Evolutionary conservation across 2,113 vertebrate genomes (phyloP), one percentile per base, ranked within the genome.

Genomic region (Antennarius striatus): DNA sequence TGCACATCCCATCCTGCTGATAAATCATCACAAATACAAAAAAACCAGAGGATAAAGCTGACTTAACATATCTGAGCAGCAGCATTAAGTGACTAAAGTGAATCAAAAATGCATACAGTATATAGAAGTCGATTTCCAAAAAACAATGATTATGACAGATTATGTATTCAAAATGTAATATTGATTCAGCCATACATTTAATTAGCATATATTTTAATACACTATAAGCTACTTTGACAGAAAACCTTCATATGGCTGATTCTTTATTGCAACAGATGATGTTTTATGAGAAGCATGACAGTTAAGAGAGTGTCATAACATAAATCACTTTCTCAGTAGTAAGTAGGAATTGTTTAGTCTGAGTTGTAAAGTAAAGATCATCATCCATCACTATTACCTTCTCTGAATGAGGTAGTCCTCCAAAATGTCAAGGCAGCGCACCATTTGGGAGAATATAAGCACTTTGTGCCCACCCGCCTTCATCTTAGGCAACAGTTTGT

Each of bases 361-460:
- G 32, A 36, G 32, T 7, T 36, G 32, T 7, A 36, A 36, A 36
- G 32, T 36, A 36, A 36, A 36, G 32, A 10, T 52, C 6, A 29
- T 46, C 29, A 30, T 56, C 32, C 0, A 6, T 32, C 7, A 8
- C 4, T 7, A 0, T 66, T 90, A 99, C 98, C 98, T 95, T 92
- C 95, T 98, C 91, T 99, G 98, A 84, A 99, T 96, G 82, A 99
- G 96, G 87, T 99, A 99, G 91, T 99, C 97, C 92, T 99, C 98
- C 80, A 99, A 90, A 79, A 99, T 99, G 91, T 99, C 97, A 68
- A 99, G 93, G 78, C 98, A 99, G 83, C 98, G 96, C 49, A 99
- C 98, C 98, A 99, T 99, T 63, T 99, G 98, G 79, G 97, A 99
- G 90, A 99, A 99, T 83, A 99, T 98, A 72, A 99, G 96, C 63